Conservation (phyloP, 2,113 vertebrate genomes). For the Serinus canaria region DNA sequence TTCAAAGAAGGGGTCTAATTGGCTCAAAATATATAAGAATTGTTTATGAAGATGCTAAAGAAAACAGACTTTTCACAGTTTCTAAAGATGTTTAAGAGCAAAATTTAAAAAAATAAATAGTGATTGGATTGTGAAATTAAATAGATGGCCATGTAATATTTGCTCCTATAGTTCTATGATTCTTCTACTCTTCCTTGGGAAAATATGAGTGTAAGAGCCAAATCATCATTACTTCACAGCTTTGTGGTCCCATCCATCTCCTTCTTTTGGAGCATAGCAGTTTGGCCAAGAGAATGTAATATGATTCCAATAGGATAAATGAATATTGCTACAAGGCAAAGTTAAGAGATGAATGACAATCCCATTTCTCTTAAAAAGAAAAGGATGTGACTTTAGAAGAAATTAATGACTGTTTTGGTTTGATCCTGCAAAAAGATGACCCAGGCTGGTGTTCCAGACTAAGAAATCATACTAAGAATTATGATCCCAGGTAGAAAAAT, state of each 20-base stretch:
- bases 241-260: not conserved
- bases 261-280: not conserved
- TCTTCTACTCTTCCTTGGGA: not conserved
- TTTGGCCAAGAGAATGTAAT: not conserved
- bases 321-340: not conserved
- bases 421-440: not conserved
- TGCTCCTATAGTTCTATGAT: not conserved
- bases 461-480: not conserved
- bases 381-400: not conserved
- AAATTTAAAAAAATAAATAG: not conserved
- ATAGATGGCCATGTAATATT: not conserved
- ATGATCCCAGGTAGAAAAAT: not conserved
- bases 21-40: not conserved
- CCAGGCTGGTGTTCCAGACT: not conserved
- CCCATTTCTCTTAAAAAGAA: not conserved
- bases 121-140: not conserved
- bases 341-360: not conserved
- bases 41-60: not conserved
- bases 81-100: not conserved
- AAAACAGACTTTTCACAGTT: not conserved
- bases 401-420: not conserved
- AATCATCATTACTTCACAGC: not conserved
- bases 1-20: not conserved
- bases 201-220: not conserved
- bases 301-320: not conserved